phyloP scores from a whole-genome alignment of 1,140 invertebrate genomes.

The Diorhabda sublineata region DNA sequence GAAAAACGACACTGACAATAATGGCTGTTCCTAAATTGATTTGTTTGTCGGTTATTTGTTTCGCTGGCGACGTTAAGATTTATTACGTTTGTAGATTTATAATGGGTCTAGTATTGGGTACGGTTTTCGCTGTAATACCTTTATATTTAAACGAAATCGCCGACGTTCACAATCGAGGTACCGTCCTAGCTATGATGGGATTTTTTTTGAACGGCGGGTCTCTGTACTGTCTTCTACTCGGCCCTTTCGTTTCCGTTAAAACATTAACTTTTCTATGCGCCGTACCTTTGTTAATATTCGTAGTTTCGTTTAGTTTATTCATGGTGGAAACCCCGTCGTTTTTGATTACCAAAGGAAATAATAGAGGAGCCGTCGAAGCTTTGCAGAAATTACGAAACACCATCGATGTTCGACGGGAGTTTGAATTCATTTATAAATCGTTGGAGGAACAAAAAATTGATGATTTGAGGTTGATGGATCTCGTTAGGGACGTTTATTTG shows the following conservation, averaged over 20 bases:
- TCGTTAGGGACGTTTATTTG: constrained; percentile 45
- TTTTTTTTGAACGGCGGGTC: constrained; percentile 31
- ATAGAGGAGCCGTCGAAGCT: constrained; percentile 57
- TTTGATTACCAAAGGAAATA: constrained; percentile 55
- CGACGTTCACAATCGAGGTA: constrained; percentile 37
- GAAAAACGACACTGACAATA: constrained; percentile 22
- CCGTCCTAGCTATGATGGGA: constrained; percentile 30
- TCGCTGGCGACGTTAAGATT: constrained; percentile 18
- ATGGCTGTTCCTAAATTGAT: constrained; percentile 25
- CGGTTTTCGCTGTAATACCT: constrained; percentile 50
- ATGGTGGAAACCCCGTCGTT: constrained; percentile 74
- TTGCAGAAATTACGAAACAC: constrained; percentile 59
- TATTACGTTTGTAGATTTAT: constrained; percentile 27
- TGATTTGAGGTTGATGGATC: constrained; percentile 10
- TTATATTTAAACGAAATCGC: constrained; percentile 53
- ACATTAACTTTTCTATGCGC: constrained; percentile 51
- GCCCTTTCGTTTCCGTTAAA: constrained; percentile 55
- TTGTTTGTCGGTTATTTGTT: constrained; percentile 21
- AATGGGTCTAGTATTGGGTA: constrained; percentile 44
- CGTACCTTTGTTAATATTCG: constrained; percentile 51
- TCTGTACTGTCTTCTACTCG: constrained; percentile 52
- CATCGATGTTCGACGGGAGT: constrained; percentile 44
- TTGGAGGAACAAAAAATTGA: not conserved
- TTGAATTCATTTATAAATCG: constrained; percentile 1
- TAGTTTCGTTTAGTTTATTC: constrained; percentile 50